phyloP scores from a whole-genome alignment of 2,113 vertebrate genomes.

The Dicentrarchus labrax region DNA sequence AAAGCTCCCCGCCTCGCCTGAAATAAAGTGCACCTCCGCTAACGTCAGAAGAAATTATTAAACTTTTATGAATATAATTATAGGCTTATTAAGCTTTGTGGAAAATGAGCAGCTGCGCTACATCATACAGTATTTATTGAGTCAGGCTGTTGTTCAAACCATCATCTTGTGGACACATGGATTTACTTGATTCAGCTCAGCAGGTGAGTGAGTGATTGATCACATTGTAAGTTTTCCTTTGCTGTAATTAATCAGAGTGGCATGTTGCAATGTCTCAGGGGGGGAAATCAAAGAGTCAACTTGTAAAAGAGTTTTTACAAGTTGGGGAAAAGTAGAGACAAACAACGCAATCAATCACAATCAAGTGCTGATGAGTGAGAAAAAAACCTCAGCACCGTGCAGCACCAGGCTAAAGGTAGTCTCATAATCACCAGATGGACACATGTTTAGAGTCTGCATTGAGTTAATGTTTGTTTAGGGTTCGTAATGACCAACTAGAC shows the following conservation, averaged over 20 bases:
- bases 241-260: not conserved
- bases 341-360: conserved; percentile 8
- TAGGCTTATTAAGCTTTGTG: not conserved
- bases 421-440: not conserved
- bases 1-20: not conserved
- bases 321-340: conserved; percentile 2
- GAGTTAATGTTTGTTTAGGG: not conserved
- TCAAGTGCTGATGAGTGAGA: not conserved
- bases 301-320: not conserved
- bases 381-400: not conserved
- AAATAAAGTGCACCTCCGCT: not conserved
- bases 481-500: not conserved
- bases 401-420: not conserved
- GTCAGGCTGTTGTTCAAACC: not conserved
- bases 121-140: not conserved
- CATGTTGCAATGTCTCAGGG: not conserved
- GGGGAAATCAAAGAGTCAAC: not conserved
- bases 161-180: not conserved
- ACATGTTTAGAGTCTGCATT: not conserved
- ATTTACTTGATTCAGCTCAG: conserved; percentile 5
- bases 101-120: not conserved
- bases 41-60: not conserved
- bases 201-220: not conserved
- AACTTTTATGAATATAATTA: not conserved
- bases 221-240: not conserved